These are phyloP conservation scores for Alexandromys fortis DNA, from an alignment of 2,113 vertebrate genomes.

Conservation along the genomic window DNA sequence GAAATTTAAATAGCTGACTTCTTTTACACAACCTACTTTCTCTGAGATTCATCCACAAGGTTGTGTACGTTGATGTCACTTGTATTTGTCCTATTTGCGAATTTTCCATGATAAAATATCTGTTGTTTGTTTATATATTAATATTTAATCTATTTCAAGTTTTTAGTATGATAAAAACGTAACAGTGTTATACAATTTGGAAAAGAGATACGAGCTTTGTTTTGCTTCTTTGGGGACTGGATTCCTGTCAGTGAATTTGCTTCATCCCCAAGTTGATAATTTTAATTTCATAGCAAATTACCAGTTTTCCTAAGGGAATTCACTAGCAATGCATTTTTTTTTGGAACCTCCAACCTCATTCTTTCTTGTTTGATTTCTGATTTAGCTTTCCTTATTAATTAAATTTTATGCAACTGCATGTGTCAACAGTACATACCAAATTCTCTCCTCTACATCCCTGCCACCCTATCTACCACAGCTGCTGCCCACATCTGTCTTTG, in stretches of 20 bases:
- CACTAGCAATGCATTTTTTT: not conserved
- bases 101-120: not conserved
- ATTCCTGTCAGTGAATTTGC: not conserved
- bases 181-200: not conserved
- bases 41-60: not conserved
- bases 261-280: not conserved
- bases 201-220: not conserved
- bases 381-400: not conserved
- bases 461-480: too few species aligned
- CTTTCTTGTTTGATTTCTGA: not conserved
- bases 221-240: not conserved
- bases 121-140: not conserved
- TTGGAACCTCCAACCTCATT: not conserved
- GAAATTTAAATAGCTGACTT: not conserved
- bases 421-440: too few species aligned
- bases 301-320: not conserved
- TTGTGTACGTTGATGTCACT: not conserved
- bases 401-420: not conserved
- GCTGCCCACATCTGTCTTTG: too few species aligned
- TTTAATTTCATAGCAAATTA: conserved; percentile 6
- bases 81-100: not conserved
- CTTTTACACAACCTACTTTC: not conserved
- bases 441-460: too few species aligned
- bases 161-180: not conserved
- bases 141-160: not conserved